Conservation (phyloP, 1,140 invertebrate species). For the Triops cancriformis region DNA sequence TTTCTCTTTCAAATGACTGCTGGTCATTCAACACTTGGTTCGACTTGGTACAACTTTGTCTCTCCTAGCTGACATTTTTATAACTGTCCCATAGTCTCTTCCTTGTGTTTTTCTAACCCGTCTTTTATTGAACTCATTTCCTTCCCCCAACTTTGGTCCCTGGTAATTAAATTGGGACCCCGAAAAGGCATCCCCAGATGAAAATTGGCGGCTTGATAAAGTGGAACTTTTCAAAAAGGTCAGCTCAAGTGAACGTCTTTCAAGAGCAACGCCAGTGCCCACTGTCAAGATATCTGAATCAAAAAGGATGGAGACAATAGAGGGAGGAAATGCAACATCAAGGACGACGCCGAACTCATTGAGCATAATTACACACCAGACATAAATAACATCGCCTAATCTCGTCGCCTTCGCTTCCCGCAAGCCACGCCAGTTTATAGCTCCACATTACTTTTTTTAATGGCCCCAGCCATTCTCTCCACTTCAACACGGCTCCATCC, state of each 20-base stretch:
- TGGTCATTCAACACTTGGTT: not conserved
- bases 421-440: conserved; percentile 4
- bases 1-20: not conserved
- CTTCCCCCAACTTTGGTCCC: not conserved
- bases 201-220: not conserved
- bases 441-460: not conserved
- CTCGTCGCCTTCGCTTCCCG: conserved; percentile 7
- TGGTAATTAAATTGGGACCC: not conserved
- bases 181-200: not conserved
- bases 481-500: not conserved
- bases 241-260: no score
- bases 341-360: conserved; percentile 12
- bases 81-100: not conserved
- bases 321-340: conserved; percentile 4
- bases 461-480: not conserved
- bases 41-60: not conserved
- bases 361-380: conserved; percentile 6
- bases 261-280: not conserved
- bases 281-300: conserved; percentile 5
- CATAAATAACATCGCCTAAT: conserved; percentile 8
- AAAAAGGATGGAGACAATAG: conserved; percentile 10
- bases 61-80: not conserved
- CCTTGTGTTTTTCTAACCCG: not conserved
- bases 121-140: not conserved
- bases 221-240: not conserved